Base-by-base conservation (phyloP, 2,888 invertebrate genomes). In the Metellina segmentata region DNA sequence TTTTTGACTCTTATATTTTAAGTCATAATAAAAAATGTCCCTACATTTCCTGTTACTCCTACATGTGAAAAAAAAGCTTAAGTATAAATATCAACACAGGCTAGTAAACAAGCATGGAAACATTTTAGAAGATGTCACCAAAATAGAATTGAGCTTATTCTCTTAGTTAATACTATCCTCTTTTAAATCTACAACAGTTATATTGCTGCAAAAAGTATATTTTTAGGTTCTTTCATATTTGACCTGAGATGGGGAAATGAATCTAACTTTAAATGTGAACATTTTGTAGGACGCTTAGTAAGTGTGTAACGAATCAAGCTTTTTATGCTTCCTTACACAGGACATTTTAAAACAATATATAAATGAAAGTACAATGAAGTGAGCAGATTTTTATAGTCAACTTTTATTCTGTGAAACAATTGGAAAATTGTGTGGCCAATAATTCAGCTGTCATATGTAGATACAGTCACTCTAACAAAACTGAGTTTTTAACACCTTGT, bases 381-480 rank as follows among this genome's bases (percentile, higher is more conserved):
- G 75, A 72, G 61, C 79, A 48, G 70, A 90, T 85, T 90, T 90
- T 90, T 85, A 86, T 90, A 85, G 85, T 78, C 74, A n/a, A 89
- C 61, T 75, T 85, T 90, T 85, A 74, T 81, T 90, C 75, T 49
- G 79, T 74, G 48, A 90, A 72, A 77, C 70, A 79, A 70, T 86
- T 78, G 75, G 34, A 79, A 72, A 85, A 81, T 88, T 79, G 70
- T 85, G 81, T 79, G 90, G 90, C 90, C 90, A 81, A 81, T 81
- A 81, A 75, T 85, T 85, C 83, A 78, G 52, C 71, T 20, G 70
- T 53, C 85, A 90, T 89, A 71, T 90, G 90, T 90, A 90, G 90
- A 90, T 90, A 90, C 75, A 81, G 75, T 90, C 90, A 85, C 90
- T 70, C 81, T 61, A 90, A 49, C 90, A 74, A 85, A 81, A 85